phyloP scores from a whole-genome alignment of 1,140 invertebrate genomes.

The Eubasilissa regina region DNA sequence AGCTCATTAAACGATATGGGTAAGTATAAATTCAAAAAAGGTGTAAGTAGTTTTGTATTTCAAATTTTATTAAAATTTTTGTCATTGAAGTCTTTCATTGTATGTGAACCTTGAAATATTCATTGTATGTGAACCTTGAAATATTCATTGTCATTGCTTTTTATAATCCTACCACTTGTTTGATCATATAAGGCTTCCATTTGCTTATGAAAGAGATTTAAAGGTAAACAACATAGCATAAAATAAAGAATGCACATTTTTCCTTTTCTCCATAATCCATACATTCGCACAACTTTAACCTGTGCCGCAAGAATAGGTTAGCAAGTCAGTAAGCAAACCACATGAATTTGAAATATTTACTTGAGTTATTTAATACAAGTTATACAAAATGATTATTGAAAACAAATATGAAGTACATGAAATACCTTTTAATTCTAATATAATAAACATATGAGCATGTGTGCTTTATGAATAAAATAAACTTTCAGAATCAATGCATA shows the following conservation, averaged over 20 bases:
- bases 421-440: background rate
- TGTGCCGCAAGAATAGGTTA: background rate
- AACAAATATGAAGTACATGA: background rate
- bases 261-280: background rate
- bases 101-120: slow-evolving; percentile 38
- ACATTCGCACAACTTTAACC: background rate
- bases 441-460: no score
- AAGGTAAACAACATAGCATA: slow-evolving; percentile 11
- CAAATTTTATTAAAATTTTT: background rate
- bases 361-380: background rate
- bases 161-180: slow-evolving; percentile 20
- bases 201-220: slow-evolving; percentile 22
- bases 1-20: slow-evolving; percentile 87
- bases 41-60: background rate
- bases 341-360: background rate
- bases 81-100: slow-evolving; percentile 62
- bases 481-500: background rate
- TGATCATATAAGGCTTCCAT: slow-evolving; percentile 25
- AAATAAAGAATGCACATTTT: slow-evolving; percentile 22
- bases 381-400: no score
- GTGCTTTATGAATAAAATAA: no score
- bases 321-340: background rate
- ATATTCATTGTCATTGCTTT: slow-evolving; percentile 47
- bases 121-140: slow-evolving; percentile 43
- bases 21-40: slow-evolving; percentile 65